Base-by-base conservation (phyloP, 2,113 vertebrate genomes). In the Meleagris gallopavo region DNA sequence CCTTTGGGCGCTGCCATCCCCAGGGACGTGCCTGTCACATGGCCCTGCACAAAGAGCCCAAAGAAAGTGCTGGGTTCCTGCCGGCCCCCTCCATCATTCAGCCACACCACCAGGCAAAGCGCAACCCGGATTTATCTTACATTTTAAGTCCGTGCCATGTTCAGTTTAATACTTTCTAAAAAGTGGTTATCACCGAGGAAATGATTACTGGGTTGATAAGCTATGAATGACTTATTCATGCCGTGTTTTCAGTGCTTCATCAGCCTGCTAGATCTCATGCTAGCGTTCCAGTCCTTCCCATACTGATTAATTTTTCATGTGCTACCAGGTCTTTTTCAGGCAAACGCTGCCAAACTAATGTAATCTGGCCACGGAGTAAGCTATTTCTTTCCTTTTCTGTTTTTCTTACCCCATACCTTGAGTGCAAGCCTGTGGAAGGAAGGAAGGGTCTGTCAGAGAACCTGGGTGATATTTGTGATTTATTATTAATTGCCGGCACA, bases 371-470 rank as follows among this genome's bases (percentile, higher is more conserved):
- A 38, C 87, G 94, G 83, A 76, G 62, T 88, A 64, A 88, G 78
- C 72, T 88, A 72, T 79, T 96, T 91, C 92, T 90, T 96, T 91
- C 90, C 72, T 48, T 88, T 91, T 90, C 83, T 94, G 86, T 93
- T 96, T 95, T 95, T 90, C 88, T 96, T 96, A 92, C 94, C 88
- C 92, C 94, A 84, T 94, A 78, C 92, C 34, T 94, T 84, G 73
- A 95, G 73, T 83, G 93, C 88, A 88, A 95, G 95, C 65, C 88
- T 14, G 9, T 41, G 54, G 74, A 89, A 94, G 96, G 91, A 97
- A 96, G 95, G 94, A 97, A 97, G 66, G 93, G 43, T 94, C 91
- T 92, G 93, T 95, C 94, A 97, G 75, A 91, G 94, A 95, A 62
- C 60, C 90, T 89, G 36, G 60, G 80, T 71, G 70, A 83, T 94